Conservation (phyloP, 2,113 vertebrate genomes). For the Platichthys flesus region DNA sequence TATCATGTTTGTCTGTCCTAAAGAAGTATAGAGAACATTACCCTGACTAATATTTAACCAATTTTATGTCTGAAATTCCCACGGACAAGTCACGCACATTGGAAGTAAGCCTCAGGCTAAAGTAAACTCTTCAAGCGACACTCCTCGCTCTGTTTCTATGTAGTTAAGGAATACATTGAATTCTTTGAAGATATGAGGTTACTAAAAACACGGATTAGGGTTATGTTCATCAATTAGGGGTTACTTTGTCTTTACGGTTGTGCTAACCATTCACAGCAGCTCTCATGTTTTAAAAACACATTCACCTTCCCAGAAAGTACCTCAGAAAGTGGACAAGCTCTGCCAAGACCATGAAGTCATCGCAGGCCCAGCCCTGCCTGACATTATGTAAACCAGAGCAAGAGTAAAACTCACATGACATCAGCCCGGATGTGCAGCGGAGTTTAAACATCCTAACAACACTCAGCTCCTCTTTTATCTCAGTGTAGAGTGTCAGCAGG, state of each 20-base stretch:
- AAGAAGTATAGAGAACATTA: neutral
- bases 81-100: neutral
- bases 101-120: neutral
- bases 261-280: constrained; percentile 9
- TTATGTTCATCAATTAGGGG: constrained; percentile 38
- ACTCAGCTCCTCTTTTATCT: constrained; percentile 19
- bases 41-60: neutral
- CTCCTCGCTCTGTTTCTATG: constrained; percentile 2
- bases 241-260: constrained; percentile 27
- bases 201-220: constrained; percentile 38
- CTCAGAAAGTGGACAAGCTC: constrained; percentile 28
- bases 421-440: constrained; percentile 31
- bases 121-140: constrained; percentile 13
- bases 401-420: constrained; percentile 52
- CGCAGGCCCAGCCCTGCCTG: constrained; percentile 6
- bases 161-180: constrained; percentile 10
- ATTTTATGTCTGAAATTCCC: neutral
- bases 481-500: constrained; percentile 18
- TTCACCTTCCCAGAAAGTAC: constrained; percentile 43
- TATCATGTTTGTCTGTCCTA: neutral
- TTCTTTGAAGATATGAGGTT: constrained; percentile 31
- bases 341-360: constrained; percentile 62
- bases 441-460: constrained; percentile 28
- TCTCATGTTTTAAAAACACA: constrained; percentile 52
- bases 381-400: constrained; percentile 62